These are phyloP conservation scores for Psammodynastes pulverulentus DNA, from an alignment of 2,113 vertebrate species.

Conservation along the genomic window DNA sequence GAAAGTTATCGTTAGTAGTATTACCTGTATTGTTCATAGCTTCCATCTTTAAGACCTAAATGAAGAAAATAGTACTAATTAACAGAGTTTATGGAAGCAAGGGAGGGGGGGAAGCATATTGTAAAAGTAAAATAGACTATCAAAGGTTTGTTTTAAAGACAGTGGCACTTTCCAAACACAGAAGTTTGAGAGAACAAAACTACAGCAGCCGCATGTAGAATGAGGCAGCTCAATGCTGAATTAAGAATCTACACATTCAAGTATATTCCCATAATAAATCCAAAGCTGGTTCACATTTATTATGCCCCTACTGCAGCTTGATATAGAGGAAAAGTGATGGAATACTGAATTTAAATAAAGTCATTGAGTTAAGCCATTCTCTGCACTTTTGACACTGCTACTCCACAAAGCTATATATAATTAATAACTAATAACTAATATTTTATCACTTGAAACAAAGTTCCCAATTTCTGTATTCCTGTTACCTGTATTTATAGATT, in stretches of 20 bases:
- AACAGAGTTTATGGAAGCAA: not conserved
- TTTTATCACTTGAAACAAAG: not conserved
- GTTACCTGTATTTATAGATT: not conserved
- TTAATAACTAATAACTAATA: not conserved
- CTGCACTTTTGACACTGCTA: not conserved
- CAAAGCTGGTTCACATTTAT: not conserved
- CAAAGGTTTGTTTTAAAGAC: not conserved
- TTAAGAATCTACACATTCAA: not conserved
- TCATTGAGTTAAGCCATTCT: not conserved
- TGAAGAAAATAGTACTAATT: constrained; percentile 63
- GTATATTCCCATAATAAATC: not conserved
- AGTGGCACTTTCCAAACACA: not conserved
- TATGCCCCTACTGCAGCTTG: not conserved
- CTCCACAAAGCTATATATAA: not conserved
- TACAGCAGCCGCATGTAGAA: not conserved
- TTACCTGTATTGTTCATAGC: constrained; percentile 94
- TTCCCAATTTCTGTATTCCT: not conserved
- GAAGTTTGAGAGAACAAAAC: not conserved
- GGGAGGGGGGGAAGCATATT: no score
- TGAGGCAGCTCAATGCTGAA: not conserved
- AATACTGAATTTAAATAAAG: not conserved
- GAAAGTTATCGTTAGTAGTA: not conserved
- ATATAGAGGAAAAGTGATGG: not conserved
- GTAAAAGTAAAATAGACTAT: not conserved
- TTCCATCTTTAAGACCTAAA: constrained; percentile 87